Conservation (phyloP, 2,113 vertebrate species). For the Crypturellus undulatus region DNA sequence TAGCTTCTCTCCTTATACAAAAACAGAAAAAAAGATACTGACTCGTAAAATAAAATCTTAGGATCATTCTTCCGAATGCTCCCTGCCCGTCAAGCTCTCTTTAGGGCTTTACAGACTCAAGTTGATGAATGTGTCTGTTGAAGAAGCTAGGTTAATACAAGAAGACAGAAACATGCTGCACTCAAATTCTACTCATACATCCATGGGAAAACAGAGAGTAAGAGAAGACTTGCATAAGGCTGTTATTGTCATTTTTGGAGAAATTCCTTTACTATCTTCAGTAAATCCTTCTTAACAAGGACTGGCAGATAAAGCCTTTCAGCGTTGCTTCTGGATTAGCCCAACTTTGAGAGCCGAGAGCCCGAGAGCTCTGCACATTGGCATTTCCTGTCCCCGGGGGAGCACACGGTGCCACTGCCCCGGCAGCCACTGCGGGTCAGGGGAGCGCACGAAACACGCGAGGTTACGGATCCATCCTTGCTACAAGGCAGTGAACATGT, state of each 20-base stretch:
- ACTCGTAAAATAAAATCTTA: not conserved
- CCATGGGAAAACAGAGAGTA: not conserved
- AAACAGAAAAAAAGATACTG: not conserved
- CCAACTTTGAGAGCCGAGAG: not conserved
- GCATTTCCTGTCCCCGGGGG: not conserved
- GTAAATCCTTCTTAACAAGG: conserved; percentile 26
- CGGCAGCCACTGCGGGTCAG: not conserved
- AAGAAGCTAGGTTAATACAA: not conserved
- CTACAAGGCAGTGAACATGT: not conserved
- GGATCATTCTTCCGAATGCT: not conserved
- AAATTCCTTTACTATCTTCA: conserved; percentile 16
- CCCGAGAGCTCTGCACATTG: fast-evolving
- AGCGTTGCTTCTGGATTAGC: not conserved
- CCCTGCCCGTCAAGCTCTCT: not conserved
- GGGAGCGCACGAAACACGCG: not conserved
- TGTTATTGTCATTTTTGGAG: conserved; percentile 30
- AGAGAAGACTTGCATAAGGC: not conserved
- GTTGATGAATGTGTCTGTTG: fast-evolving
- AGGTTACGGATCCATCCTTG: not conserved
- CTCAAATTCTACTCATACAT: not conserved
- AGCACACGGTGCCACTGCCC: not conserved
- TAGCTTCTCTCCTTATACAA: not conserved
- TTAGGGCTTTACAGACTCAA: not conserved
- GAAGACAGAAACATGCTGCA: not conserved
- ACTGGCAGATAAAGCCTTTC: not conserved